Percentiles rank a stretch among this genome's conserved stretches.
Evolutionary conservation across 2,888 invertebrate species (phyloP).

Genomic region (Tachina fera): DNA sequence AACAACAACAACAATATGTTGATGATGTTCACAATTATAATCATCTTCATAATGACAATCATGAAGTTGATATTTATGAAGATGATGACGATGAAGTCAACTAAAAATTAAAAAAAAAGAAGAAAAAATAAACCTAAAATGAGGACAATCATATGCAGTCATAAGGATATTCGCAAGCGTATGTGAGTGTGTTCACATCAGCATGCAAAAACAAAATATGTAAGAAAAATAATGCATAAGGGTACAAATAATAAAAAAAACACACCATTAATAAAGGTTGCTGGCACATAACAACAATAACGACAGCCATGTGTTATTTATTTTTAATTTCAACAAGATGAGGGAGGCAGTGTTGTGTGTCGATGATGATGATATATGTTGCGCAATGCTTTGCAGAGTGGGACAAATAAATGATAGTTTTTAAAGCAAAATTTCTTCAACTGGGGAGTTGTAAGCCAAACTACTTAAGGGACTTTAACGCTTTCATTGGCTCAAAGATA

Average conservation of each 20-base stretch:
- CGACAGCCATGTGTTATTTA: slow-evolving; percentile 33
- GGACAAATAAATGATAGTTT: neutral
- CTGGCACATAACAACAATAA: slow-evolving; percentile 48
- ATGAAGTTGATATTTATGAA: slow-evolving; percentile 25
- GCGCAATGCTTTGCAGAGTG: slow-evolving; percentile 4
- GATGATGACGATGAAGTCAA: slow-evolving; percentile 55
- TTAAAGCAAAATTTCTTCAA: neutral
- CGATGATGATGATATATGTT: neutral
- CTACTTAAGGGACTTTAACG: too few relatives aligned
- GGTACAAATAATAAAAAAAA: slow-evolving; percentile 25
- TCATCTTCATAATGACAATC: slow-evolving; percentile 36
- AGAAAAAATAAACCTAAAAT: slow-evolving; percentile 36
- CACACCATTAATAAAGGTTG: slow-evolving; percentile 65
- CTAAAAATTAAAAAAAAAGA: slow-evolving; percentile 48
- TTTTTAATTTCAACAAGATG: neutral
- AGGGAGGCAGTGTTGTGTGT: neutral
- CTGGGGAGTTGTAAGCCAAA: neutral
- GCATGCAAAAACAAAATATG: neutral
- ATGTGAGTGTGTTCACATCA: neutral
- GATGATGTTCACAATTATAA: slow-evolving; percentile 40
- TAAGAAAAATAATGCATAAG: slow-evolving; percentile 35
- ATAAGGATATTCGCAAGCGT: slow-evolving; percentile 32
- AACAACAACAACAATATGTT: slow-evolving; percentile 41
- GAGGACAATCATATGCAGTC: slow-evolving; percentile 67
- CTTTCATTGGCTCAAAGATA: neutral